A percentile compares a stretch with the other conserved stretches of the same genome.
Evolutionary conservation across 2,888 invertebrate species (phyloP).

Genomic region (Zhuqinia jingwanae): DNA sequence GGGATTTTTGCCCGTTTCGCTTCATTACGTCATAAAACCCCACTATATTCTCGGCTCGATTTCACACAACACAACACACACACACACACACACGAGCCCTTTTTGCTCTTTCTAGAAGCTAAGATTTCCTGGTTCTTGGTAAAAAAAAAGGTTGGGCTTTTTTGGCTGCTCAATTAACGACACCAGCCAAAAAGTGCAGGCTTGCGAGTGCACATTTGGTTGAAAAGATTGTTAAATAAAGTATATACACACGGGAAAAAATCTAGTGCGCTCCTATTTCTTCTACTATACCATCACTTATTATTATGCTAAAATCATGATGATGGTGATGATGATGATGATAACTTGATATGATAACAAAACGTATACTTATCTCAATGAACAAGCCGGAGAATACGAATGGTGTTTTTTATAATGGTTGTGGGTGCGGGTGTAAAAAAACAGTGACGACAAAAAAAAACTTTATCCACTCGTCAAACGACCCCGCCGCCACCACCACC

Average conservation of each 20-base stretch:
- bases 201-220: too few species aligned
- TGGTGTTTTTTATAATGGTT: too few species aligned
- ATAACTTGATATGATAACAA: too few species aligned
- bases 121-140: background rate
- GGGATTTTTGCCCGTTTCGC: slow-evolving; percentile 7
- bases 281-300: too few species aligned
- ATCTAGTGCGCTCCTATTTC: too few species aligned
- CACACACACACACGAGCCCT: too few species aligned
- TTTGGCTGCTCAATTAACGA: slow-evolving; percentile 5
- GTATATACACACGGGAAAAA: too few species aligned
- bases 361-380: background rate
- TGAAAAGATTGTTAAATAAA: too few species aligned
- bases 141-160: background rate
- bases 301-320: slow-evolving; percentile 11
- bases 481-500: too few species aligned
- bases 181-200: background rate
- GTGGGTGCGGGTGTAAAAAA: slow-evolving; percentile 4
- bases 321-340: background rate
- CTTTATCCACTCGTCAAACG: too few species aligned
- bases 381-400: background rate
- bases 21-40: slow-evolving; percentile 39
- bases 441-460: background rate
- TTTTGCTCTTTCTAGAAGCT: too few species aligned
- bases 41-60: background rate
- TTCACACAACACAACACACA: background rate